Evolutionary conservation across 2,113 vertebrate genomes (phyloP), one percentile per base, ranked within the genome.

Genomic region (Megaleporinus macrocephalus): DNA sequence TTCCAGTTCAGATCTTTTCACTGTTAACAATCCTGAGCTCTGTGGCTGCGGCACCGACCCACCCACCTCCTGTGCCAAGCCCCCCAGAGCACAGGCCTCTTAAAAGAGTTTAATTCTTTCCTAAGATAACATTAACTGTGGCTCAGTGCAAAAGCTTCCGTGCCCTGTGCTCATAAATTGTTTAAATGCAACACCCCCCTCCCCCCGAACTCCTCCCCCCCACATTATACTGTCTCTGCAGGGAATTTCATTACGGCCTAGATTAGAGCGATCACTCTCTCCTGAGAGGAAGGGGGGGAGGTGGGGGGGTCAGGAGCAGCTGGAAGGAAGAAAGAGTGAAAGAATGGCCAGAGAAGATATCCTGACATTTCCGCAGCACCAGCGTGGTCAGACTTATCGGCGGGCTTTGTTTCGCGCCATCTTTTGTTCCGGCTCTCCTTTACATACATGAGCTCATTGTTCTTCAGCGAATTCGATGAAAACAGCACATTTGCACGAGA

Each of bases 201-300:
- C 51, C 51, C 70, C 47, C 78, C 78, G 15, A n/a, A n/a, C n/a
- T n/a, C n/a, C n/a, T n/a, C n/a, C n/a, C n/a, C n/a, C n/a, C n/a
- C 26, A 57, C 62, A 83, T 83, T 73, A 78, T 79, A 74, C 36
- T 29, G 61, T 24, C 73, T 77, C 81, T 83, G 84, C 71, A 55
- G 81, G 82, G 82, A 79, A 79, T 85, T 87, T 81, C 84, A 86
- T 85, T 84, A 85, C 41, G 78, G 66, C 68, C 41, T 78, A 82
- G 81, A 86, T 87, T 84, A 82, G 36, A 87, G 69, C 79, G 71
- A 84, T 85, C 74, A 74, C 44, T 83, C 66, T 75, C 61, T 59
- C 30, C 53, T 47, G 36, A 53, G 16, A 53, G 49, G 53, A 11
- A 20, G 49, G 71, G 29, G 41, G 22, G 57, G 22, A 36, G 51